Evolutionary conservation across 2,888 invertebrate genomes (phyloP), one percentile per base, ranked within the genome.

Genomic region (Eupeodes luniger): DNA sequence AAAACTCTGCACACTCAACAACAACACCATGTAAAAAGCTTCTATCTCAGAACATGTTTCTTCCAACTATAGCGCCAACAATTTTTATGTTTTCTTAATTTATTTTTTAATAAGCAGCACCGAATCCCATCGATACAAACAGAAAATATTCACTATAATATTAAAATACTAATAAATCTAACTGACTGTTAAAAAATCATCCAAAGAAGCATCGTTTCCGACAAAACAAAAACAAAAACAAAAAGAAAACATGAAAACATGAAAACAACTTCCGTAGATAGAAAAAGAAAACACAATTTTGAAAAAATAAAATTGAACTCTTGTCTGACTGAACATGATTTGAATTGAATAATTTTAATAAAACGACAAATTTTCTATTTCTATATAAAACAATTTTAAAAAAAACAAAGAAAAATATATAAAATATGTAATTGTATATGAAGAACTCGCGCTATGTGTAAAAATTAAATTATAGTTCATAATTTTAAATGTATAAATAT

Each of bases 71-170:
- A 76, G 76, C 53, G 83, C 87, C 76, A 87, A 76, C 62, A 59
- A 51, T 61, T 40, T 40, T 3, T 40, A 9, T 5, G 5, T 40
- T 40, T 40, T 40, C 9, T 40, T 12, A n/a, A 40, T 40, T 70
- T 40, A 47, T n/a, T 61, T 34, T 49, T 59, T 19, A 47, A 83
- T 83, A 87, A 87, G 53, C 80, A 87, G 87, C 87, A 87, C 83
- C 80, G 83, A 83, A 83, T 87, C 87, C 87, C 87, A 87, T 87
- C 87, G 87, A 87, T 83, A 87, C 70, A 83, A 82, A 82, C 40
- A 67, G 49, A 49, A 16, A 80, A 14, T 64, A 83, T 57, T 78
- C 44, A 81, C 69, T 53, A 70, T 7, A 51, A 64, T 44, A 59
- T 49, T 9, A 66, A 47, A 44, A 70, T 57, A 77, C 14, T 49